phyloP scores from a whole-genome alignment of 2,888 invertebrate species.

The Andrena praecox region DNA sequence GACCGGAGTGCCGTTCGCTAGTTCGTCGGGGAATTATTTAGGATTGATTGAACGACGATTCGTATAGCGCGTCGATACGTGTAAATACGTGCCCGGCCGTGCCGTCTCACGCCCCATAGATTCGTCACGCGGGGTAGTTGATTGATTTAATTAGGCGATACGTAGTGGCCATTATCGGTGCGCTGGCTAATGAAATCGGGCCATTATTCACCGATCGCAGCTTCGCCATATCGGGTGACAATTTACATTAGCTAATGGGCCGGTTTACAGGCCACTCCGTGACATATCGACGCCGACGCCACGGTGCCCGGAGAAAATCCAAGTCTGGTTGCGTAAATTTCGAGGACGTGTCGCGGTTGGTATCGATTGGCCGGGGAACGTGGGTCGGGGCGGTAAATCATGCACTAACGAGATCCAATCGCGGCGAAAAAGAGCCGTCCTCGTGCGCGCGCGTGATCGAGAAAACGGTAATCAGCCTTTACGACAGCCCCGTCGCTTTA shows the following conservation, averaged over 20 bases:
- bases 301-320: too few relatives aligned
- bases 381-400: slow-evolving; percentile 25
- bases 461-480: background rate
- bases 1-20: background rate
- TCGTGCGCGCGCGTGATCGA: background rate
- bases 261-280: slow-evolving; percentile 9
- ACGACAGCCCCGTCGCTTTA: too few relatives aligned
- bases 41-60: background rate
- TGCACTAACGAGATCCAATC: slow-evolving; percentile 38
- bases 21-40: slow-evolving; percentile 28
- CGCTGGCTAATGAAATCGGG: slow-evolving; percentile 56
- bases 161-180: slow-evolving; percentile 57
- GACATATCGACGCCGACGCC: slow-evolving; percentile 15
- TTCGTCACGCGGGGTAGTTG: slow-evolving; percentile 43
- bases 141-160: slow-evolving; percentile 66
- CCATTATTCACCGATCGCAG: slow-evolving; percentile 56
- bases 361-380: slow-evolving; percentile 9
- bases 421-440: background rate
- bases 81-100: background rate
- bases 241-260: slow-evolving; percentile 62
- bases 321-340: slow-evolving; percentile 42
- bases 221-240: slow-evolving; percentile 61
- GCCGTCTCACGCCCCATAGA: background rate
- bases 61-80: too few relatives aligned
- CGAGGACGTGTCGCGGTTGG: slow-evolving; percentile 1